Base-by-base conservation (phyloP, 1,140 invertebrate species). In the Monomorium pharaonis region DNA sequence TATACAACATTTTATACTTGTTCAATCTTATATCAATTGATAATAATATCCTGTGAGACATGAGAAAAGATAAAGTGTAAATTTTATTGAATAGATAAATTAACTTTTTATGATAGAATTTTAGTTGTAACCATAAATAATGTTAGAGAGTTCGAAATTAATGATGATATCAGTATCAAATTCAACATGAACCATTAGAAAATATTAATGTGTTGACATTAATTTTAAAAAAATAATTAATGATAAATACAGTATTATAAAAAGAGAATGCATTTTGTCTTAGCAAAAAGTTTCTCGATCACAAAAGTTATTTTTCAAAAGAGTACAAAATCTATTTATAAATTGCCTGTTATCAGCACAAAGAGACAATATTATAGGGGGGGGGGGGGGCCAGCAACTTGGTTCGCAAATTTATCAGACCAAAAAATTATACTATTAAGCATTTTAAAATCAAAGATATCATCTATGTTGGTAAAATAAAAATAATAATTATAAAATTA, bases 301-400 rank as follows among this genome's bases (percentile, higher is more conserved):
- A 7, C 0, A 49, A 70, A 14, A 1, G 9, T 70, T 0, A 58
- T 58, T 58, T 75, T 75, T 37, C 2, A 44, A 58, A 56, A 24
- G n/a, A 2, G 6, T 2, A 42, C 21, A 75, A 37, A 56, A 10
- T 9, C 12, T 58, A 76, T 54, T 72, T 69, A 76, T 42, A 21
- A 10, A 24, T n/a, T 70, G 84, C 7, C 51, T 86, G 63, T 91
- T 91, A 91, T 89, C 89, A 88, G 58, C 9, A 88, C 70, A 88
- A 88, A 90, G 75, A 89, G 70, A 76, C 62, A 72, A 62, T 86
- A 88, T 56, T 86, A 90, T 83, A 58, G 86, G 87, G 91, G 92
- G 78, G 16, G 51, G 1, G 6, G n/a, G n/a, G n/a, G n/a, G n/a
- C n/a, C n/a, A n/a, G n/a, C n/a, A n/a, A n/a, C 21, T 56, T 14